A percentile compares a stretch with the other conserved stretches of the same genome.
phyloP scores from a whole-genome alignment of 2,888 invertebrate species.

The Matsumyia berberina region DNA sequence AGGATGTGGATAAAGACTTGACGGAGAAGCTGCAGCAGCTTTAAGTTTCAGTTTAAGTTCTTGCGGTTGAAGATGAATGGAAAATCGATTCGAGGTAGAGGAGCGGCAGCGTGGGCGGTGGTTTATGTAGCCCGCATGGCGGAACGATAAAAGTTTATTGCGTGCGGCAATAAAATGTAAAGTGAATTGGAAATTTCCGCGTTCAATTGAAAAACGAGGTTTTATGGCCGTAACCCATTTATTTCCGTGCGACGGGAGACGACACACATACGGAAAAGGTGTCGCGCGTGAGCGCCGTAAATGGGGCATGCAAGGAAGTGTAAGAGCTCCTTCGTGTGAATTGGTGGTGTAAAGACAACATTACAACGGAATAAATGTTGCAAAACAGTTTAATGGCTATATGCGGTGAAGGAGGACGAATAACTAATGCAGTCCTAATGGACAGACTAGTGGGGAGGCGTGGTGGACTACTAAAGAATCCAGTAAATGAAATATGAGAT shows the following conservation, averaged over 20 bases:
- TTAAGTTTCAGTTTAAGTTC: constrained; percentile 39
- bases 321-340: constrained; percentile 1
- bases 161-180: constrained; percentile 70
- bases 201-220: constrained; percentile 68
- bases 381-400: constrained; percentile 38
- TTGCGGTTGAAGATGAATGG: constrained; percentile 43
- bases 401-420: not conserved
- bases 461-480: no score
- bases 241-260: constrained; percentile 17
- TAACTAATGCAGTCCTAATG: constrained; percentile 9
- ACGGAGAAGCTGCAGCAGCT: constrained; percentile 21
- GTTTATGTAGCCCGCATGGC: constrained; percentile 13
- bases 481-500: no score
- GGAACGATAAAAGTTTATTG: constrained; percentile 69
- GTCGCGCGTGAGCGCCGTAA: constrained; percentile 39
- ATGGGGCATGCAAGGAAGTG: no score
- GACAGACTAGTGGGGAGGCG: not conserved
- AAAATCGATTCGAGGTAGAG: constrained; percentile 37
- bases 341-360: constrained; percentile 22
- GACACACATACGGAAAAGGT: constrained; percentile 40
- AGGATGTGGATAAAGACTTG: not conserved
- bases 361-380: constrained; percentile 33
- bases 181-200: constrained; percentile 74
- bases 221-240: constrained; percentile 68
- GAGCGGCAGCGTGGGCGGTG: not conserved